Percentiles rank a stretch among this genome's conserved stretches.
phyloP scores from a whole-genome alignment of 2,113 vertebrate species.

The Ciconia boyciana region DNA sequence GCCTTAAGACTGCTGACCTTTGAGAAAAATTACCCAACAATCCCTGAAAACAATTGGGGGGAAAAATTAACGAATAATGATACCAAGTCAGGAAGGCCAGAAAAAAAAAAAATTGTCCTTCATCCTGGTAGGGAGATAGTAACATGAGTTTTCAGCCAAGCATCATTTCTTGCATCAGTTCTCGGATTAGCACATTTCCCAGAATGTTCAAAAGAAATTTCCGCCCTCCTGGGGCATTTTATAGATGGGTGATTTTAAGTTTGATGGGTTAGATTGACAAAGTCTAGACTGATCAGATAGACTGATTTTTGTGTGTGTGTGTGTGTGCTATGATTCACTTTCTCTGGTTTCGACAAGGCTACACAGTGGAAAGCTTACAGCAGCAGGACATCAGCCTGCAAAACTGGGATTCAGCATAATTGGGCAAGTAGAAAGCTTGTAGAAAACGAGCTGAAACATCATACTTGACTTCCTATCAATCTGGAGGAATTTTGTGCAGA shows the following conservation, averaged over 20 bases:
- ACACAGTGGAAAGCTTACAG: background rate
- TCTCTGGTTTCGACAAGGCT: background rate
- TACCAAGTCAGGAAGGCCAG: background rate
- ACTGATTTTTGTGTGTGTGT: background rate
- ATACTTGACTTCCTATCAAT: background rate
- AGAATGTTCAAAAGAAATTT: background rate
- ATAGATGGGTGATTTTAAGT: background rate
- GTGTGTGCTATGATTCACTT: background rate
- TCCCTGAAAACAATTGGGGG: background rate
- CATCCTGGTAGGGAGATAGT: background rate
- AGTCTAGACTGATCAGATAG: background rate
- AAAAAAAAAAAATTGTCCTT: background rate
- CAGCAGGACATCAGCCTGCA: background rate
- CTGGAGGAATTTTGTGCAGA: background rate
- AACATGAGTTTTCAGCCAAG: background rate
- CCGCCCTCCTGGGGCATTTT: background rate
- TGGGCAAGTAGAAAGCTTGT: background rate
- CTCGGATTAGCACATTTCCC: background rate
- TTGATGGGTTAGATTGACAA: background rate
- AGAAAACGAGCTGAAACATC: background rate
- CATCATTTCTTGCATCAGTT: background rate
- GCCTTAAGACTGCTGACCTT: background rate
- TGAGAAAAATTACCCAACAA: background rate
- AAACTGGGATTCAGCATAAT: background rate
- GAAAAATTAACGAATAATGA: background rate